Evolutionary conservation across 2,797 vertebrate species (phyloP).

Genomic region (Manis crassicaudata): DNA sequence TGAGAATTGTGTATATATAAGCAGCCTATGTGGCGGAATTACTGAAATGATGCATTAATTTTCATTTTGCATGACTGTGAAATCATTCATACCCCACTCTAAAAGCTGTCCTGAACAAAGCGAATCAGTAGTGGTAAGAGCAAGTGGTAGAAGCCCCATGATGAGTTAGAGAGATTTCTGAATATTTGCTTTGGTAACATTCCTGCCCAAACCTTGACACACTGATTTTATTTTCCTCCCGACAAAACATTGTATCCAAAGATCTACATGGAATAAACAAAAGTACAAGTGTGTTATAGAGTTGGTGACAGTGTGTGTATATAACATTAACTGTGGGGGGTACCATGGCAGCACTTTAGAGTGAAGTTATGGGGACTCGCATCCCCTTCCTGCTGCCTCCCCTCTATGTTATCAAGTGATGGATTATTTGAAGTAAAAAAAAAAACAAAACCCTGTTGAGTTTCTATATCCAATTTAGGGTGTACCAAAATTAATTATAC

Average conservation of each 20-base stretch:
- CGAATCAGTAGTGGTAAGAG: neutral
- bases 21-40: neutral
- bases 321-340: conserved; percentile 37
- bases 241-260: conserved; percentile 2
- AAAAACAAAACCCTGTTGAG: conserved; percentile 77
- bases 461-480: conserved; percentile 80
- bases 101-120: neutral
- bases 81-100: neutral
- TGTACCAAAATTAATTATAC: conserved; percentile 84
- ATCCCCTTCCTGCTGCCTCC: neutral
- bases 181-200: conserved; percentile 52
- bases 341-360: conserved; percentile 39
- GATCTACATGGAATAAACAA: conserved; percentile 34
- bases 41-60: conserved; percentile 10
- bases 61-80: neutral
- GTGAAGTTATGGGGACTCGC: neutral
- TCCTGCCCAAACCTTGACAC: neutral
- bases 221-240: neutral
- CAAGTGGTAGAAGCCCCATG: neutral
- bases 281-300: conserved; percentile 36
- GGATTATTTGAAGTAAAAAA: conserved; percentile 77
- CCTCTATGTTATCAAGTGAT: conserved; percentile 43
- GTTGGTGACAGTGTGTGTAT: conserved; percentile 43
- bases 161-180: conserved; percentile 12
- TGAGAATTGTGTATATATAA: neutral